Percentiles rank a stretch among this genome's conserved stretches.
Conservation (phyloP, 1,140 invertebrate genomes). For the Drosophila fuyamai region DNA sequence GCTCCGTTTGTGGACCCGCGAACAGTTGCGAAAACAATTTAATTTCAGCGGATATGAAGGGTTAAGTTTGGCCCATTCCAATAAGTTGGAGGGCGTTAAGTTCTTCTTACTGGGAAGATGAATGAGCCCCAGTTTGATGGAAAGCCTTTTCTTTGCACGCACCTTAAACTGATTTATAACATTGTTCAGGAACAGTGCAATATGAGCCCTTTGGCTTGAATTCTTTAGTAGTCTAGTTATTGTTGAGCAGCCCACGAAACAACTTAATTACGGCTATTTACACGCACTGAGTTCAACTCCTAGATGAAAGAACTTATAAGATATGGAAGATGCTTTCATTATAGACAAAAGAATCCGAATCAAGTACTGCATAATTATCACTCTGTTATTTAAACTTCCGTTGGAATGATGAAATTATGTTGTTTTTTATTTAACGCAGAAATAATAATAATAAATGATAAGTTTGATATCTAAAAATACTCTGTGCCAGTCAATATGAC, state of each 20-base stretch:
- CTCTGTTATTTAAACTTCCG: too few relatives aligned
- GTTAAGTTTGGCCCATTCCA: slow-evolving; percentile 21
- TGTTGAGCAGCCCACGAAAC: slow-evolving; percentile 19
- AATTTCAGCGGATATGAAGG: slow-evolving; percentile 27
- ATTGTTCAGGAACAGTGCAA: slow-evolving; percentile 2
- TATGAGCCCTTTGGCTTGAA: slow-evolving; percentile 2
- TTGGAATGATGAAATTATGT: too few relatives aligned
- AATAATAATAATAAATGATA: too few relatives aligned
- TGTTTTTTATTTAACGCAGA: too few relatives aligned
- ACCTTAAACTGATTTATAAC: slow-evolving; percentile 11
- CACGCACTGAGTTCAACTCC: slow-evolving; percentile 12
- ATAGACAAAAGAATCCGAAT: neutral
- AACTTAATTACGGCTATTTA: slow-evolving; percentile 31
- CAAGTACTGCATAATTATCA: neutral
- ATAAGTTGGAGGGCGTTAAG: slow-evolving; percentile 7
- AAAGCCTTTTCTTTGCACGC: slow-evolving; percentile 25
- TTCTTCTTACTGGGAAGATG: slow-evolving; percentile 21
- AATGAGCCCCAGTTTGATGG: slow-evolving; percentile 17
- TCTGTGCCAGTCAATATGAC: too few relatives aligned
- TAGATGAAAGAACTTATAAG: neutral
- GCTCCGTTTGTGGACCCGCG: slow-evolving; percentile 3
- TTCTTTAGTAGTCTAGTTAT: neutral
- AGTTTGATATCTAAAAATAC: too few relatives aligned
- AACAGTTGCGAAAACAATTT: slow-evolving; percentile 39
- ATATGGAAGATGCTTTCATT: neutral